A percentile compares a stretch with the other conserved stretches of the same genome.
Conservation (phyloP, 2,797 vertebrate genomes). For the Muraenolepis orangiensis region DNA sequence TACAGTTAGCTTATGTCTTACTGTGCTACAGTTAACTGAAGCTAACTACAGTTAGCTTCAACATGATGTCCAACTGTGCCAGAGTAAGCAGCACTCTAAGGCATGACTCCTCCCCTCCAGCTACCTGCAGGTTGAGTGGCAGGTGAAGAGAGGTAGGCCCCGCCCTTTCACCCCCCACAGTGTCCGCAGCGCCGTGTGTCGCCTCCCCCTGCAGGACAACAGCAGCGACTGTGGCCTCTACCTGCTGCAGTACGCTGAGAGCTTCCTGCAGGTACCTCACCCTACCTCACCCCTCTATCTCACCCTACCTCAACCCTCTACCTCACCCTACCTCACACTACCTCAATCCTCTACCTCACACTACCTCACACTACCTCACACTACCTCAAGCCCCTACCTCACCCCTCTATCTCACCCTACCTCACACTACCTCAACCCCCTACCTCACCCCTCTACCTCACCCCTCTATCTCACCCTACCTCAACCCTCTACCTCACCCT, state of each 20-base stretch:
- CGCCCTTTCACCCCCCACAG: constrained; percentile 75
- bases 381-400: too few species aligned
- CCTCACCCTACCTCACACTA: not conserved
- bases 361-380: not conserved
- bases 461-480: too few species aligned
- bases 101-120: constrained; percentile 49
- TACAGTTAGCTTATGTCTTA: not conserved
- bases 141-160: constrained; percentile 74
- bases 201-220: constrained; percentile 93
- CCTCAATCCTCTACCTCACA: not conserved
- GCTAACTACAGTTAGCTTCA: too few species aligned
- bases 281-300: not conserved
- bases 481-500: too few species aligned
- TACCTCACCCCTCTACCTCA: too few species aligned
- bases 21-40: not conserved
- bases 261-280: constrained; percentile 85
- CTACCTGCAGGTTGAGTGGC: constrained; percentile 92
- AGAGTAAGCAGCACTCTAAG: not conserved
- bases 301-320: too few species aligned
- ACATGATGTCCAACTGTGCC: not conserved
- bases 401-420: too few species aligned
- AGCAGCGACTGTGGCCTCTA: constrained; percentile 93
- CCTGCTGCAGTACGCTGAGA: constrained; percentile 90
- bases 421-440: too few species aligned
- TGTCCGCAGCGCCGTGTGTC: constrained; percentile 72